Percentiles rank a stretch among this genome's conserved stretches.
phyloP scores from a whole-genome alignment of 2,797 vertebrate genomes.

The Eremophila alpestris region DNA sequence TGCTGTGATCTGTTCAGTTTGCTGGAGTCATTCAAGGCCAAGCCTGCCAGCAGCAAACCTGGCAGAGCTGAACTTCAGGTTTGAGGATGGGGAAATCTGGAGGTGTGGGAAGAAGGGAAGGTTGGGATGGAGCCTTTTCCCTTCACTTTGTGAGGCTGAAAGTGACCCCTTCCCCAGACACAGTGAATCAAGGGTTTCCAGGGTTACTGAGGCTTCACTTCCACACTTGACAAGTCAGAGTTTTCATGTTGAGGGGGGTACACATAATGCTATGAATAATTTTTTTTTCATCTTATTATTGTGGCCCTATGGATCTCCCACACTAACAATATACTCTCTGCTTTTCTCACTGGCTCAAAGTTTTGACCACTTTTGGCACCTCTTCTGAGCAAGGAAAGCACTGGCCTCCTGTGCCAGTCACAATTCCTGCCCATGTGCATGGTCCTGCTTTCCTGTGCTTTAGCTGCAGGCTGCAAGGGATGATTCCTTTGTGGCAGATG shows the following conservation, averaged over 20 bases:
- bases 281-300: neutral
- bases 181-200: neutral
- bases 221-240: neutral
- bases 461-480: neutral
- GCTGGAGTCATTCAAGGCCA: neutral
- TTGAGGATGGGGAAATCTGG: neutral
- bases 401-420: neutral
- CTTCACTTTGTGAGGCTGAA: neutral
- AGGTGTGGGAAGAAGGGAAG: neutral
- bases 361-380: neutral
- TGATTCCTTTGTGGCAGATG: neutral
- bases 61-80: neutral
- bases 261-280: neutral
- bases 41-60: neutral
- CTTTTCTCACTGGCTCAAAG: neutral
- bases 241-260: neutral
- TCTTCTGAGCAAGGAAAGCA: neutral
- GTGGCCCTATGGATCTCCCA: neutral
- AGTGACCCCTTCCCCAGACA: neutral
- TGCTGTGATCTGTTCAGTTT: neutral
- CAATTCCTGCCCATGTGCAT: neutral
- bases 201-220: neutral
- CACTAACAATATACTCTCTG: neutral
- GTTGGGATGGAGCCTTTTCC: neutral
- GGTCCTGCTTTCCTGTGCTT: neutral